Evolutionary conservation across 2,888 invertebrate species (phyloP).

Genomic region (Hemaris fuciformis): DNA sequence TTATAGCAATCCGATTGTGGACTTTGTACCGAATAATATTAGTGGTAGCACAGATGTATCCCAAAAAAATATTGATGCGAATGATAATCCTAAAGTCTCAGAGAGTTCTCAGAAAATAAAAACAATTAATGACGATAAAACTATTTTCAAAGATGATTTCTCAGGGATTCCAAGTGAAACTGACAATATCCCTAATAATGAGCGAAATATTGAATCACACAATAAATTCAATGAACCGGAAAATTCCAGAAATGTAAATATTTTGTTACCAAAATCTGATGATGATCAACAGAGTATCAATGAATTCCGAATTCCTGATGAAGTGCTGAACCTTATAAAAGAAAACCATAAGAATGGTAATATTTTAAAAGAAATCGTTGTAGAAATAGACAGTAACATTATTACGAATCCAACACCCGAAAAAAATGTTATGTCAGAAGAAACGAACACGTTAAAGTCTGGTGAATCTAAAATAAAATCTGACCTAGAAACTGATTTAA

Average conservation of each 20-base stretch:
- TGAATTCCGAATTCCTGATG: not conserved
- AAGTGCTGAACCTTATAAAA: not conserved
- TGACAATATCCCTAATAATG: not conserved
- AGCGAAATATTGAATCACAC: not conserved
- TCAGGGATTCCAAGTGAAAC: not conserved
- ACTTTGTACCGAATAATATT: not conserved
- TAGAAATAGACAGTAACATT: not conserved
- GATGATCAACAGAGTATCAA: not conserved
- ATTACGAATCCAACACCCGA: not conserved
- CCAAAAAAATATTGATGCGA: not conserved
- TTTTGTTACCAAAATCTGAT: not conserved
- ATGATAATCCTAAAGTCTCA: too few species aligned
- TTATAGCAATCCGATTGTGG: not conserved
- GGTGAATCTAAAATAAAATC: not conserved
- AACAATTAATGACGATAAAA: not conserved
- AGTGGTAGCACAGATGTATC: not conserved
- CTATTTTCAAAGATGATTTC: not conserved
- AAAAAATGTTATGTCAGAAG: not conserved
- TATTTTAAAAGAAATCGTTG: constrained; percentile 1
- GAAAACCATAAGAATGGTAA: not conserved
- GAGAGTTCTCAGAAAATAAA: too few species aligned
- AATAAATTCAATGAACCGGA: not conserved
- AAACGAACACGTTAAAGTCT: not conserved
- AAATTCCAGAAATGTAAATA: not conserved
- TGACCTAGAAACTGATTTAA: not conserved